phyloP scores from a whole-genome alignment of 35 echinoderm and acorn worm species.

The Apostichopus californicus region DNA sequence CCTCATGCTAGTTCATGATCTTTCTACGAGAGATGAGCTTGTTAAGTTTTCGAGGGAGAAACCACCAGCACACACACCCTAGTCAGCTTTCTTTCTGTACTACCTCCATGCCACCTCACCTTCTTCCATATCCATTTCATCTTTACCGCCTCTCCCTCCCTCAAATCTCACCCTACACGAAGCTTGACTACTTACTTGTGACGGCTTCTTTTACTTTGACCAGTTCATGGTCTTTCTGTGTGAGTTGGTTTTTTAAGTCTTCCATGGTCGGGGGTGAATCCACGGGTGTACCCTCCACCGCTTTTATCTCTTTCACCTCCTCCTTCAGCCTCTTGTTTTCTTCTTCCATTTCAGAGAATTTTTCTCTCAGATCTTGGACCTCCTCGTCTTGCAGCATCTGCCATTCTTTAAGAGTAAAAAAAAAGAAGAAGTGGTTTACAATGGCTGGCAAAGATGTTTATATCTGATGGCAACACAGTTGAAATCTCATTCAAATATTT shows the following conservation, averaged over 20 bases:
- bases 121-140: no score
- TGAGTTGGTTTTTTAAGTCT: constrained; percentile 78
- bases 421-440: no score
- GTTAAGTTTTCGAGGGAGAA: no score
- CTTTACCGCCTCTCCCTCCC: no score
- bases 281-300: constrained; percentile 56
- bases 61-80: no score
- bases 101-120: no score
- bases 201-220: constrained; percentile 90
- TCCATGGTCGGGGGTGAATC: constrained; percentile 68
- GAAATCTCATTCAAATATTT: no score
- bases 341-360: constrained; percentile 53
- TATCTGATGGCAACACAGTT: no score
- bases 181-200: constrained; percentile 61
- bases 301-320: constrained; percentile 82
- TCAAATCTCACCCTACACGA: background rate
- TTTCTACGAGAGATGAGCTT: no score
- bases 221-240: constrained; percentile 92
- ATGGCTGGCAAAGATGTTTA: no score
- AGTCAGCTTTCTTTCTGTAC: no score
- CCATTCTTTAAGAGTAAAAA: constrained; percentile 66
- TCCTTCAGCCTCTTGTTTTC: constrained; percentile 84
- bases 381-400: constrained; percentile 82
- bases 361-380: constrained; percentile 68
- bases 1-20: no score